These are phyloP conservation scores for Rhogogaster chlorosoma DNA, from an alignment of 2,888 invertebrate genomes.

Conservation along the genomic window DNA sequence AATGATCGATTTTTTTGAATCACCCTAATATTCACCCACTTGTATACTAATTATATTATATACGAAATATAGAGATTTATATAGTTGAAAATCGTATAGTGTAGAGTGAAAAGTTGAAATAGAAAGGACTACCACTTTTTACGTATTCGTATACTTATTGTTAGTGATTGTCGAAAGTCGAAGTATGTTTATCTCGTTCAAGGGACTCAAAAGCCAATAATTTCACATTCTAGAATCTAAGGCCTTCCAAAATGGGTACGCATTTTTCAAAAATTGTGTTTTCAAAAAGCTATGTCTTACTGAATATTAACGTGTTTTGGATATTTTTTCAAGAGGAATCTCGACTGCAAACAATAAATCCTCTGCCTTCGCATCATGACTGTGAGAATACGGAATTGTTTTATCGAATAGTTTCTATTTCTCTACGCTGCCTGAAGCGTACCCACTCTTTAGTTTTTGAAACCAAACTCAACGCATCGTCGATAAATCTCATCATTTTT, in stretches of 20 bases:
- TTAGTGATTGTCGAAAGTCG: neutral
- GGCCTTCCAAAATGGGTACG: neutral
- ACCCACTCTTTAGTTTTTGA: neutral
- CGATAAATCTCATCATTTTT: neutral
- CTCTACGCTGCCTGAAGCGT: neutral
- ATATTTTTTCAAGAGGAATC: neutral
- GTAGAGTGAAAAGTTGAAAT: constrained; percentile 1
- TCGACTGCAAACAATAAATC: neutral
- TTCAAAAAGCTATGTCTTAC: neutral
- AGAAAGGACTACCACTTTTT: neutral
- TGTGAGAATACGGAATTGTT: neutral
- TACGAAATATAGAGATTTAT: constrained; percentile 2
- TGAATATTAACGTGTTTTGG: neutral
- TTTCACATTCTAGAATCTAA: neutral
- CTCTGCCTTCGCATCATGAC: neutral
- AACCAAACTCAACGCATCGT: neutral
- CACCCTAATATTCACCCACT: neutral
- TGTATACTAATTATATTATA: neutral
- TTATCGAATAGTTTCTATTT: neutral
- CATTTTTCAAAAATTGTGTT: neutral
- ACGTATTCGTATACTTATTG: neutral
- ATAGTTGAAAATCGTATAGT: neutral
- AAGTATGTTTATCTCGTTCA: neutral
- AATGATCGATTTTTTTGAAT: too few species aligned
- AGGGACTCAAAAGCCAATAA: neutral